Evolutionary conservation across 2,888 invertebrate genomes (phyloP), one percentile per base, ranked within the genome.

Genomic region (Rotaria sp.): DNA sequence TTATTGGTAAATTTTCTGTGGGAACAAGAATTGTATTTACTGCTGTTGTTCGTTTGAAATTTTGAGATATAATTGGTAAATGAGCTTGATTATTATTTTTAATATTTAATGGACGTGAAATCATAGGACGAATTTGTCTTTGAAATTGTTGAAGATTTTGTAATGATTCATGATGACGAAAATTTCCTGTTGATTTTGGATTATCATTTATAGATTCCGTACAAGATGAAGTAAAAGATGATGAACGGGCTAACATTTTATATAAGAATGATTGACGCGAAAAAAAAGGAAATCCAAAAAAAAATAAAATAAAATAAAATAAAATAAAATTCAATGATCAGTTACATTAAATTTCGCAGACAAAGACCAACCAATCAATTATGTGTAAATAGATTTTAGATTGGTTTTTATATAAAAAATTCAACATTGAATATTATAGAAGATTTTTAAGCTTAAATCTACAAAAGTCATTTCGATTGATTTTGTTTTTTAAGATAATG

Each of bases 201-300:
- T 45, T 80, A 10, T 45, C 26, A 26, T 15, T 26, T 1, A 26
- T 45, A 10, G 80, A 26, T 45, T 80, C 80, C 2, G 8, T 45
- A 26, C 18, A 15, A 18, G 80, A 26, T 21, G 45, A 80, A 10
- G 41, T 80, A n/a, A 80, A 80, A n/a, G 80, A 80, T 45, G 80
- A 80, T 45, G 80, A 80, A 45, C 80, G 80, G n/a, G 45, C 4
- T n/a, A 80, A 80, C 80, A 80, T 80, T 67, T 18, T 67, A 21
- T 35, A 50, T 35, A 35, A 21, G 18, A 35, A 35, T 67, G 18
- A 35, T 35, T 30, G 35, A 50, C 50, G 45, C 5, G 45, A 30
- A 30, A 30, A 67, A 67, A 67, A 30, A 30, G 18, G 3, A 35
- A 35, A 35, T 55, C 24, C 55, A 67, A 67, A 35, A 67, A 30